phyloP scores from a whole-genome alignment of 2,888 invertebrate genomes.

The Meteorus colon region DNA sequence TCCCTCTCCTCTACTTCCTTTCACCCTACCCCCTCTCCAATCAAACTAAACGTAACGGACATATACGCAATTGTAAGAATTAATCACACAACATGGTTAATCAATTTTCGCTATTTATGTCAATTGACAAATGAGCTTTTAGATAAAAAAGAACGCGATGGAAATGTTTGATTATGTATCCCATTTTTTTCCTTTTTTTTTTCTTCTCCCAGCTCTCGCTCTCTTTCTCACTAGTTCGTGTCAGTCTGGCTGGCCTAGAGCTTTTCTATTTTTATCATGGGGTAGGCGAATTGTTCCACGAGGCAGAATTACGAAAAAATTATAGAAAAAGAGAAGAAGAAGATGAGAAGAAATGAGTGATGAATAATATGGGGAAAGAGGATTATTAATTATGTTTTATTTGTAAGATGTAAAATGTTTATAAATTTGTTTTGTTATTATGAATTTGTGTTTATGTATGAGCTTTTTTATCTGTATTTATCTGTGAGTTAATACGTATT shows the following conservation, averaged over 20 bases:
- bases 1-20: neutral
- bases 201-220: neutral
- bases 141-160: constrained; percentile 14
- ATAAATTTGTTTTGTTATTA: too few species aligned
- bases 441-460: too few species aligned
- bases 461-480: too few species aligned
- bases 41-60: neutral
- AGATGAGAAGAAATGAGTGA: constrained; percentile 3
- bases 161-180: neutral
- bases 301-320: constrained; percentile 55
- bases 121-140: too few species aligned
- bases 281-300: constrained; percentile 70
- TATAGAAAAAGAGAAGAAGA: constrained; percentile 28
- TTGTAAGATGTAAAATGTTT: too few species aligned
- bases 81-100: neutral
- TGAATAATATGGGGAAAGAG: neutral
- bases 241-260: constrained; percentile 49
- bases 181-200: neutral
- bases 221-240: constrained; percentile 40
- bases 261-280: constrained; percentile 72
- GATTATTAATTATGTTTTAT: neutral
- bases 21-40: neutral
- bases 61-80: neutral
- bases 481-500: too few species aligned
- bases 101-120: neutral